phyloP scores from a whole-genome alignment of 2,113 vertebrate genomes.

The Sorex araneus region DNA sequence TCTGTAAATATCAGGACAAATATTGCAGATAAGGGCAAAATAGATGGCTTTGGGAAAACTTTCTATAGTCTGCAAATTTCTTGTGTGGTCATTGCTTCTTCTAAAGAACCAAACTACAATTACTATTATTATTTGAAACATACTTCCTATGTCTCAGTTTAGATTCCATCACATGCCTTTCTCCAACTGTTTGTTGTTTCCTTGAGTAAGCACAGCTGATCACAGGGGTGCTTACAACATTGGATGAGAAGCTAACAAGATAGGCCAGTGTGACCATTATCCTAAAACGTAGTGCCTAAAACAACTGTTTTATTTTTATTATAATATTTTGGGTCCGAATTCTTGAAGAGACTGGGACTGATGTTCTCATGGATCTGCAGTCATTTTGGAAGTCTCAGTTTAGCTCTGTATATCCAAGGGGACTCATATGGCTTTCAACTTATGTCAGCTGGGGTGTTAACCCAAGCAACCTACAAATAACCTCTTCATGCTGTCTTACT shows the following conservation, averaged over 20 bases:
- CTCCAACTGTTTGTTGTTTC: not conserved
- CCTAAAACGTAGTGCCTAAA: conserved; percentile 34
- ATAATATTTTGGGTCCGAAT: conserved; percentile 29
- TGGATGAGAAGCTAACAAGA: conserved; percentile 5
- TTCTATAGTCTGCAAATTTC: conserved; percentile 59
- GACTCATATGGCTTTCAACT: not conserved
- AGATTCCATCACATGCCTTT: not conserved
- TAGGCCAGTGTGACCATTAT: conserved; percentile 24
- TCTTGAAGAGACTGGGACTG: not conserved
- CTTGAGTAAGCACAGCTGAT: conserved; percentile 5
- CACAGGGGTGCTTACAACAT: not conserved
- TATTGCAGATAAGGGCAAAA: conserved; percentile 74
- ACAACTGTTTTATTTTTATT: conserved; percentile 32
- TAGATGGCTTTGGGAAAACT: conserved; percentile 58
- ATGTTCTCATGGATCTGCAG: conserved; percentile 10
- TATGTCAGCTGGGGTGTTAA: not conserved
- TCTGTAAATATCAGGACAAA: conserved; percentile 70
- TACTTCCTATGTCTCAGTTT: not conserved
- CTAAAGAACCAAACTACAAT: conserved; percentile 42
- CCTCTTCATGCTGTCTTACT: not conserved
- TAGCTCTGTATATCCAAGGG: not conserved
- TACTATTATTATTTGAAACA: not conserved
- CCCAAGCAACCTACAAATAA: not conserved
- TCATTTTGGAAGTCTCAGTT: conserved; percentile 25
- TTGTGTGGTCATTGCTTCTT: conserved; percentile 56